Evolutionary conservation across 2,888 invertebrate genomes (phyloP).

Genomic region (Drosophila longiperda): DNA sequence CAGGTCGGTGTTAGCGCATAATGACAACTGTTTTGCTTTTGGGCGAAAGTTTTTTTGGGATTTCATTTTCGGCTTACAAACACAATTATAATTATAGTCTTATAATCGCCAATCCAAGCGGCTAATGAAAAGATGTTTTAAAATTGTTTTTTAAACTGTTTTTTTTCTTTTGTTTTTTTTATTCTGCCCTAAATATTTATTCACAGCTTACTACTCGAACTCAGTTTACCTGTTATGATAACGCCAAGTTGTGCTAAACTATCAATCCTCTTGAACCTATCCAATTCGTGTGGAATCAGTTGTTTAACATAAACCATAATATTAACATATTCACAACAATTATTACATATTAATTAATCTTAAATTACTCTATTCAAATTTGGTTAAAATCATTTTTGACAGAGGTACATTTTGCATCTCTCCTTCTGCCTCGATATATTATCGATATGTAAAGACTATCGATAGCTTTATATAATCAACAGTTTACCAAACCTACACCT

Average conservation of each 20-base stretch:
- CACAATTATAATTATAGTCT: slow-evolving; percentile 68
- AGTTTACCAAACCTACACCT: neutral
- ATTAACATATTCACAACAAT: neutral
- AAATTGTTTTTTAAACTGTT: slow-evolving; percentile 39
- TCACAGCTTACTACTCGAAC: slow-evolving; percentile 66
- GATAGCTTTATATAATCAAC: neutral
- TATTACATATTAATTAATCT: neutral
- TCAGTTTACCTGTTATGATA: slow-evolving; percentile 56
- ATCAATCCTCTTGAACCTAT: slow-evolving; percentile 21
- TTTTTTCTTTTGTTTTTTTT: slow-evolving; percentile 30
- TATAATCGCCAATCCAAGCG: slow-evolving; percentile 35
- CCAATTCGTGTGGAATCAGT: slow-evolving; percentile 19
- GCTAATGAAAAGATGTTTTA: slow-evolving; percentile 47
- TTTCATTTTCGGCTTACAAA: slow-evolving; percentile 39
- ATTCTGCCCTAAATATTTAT: slow-evolving; percentile 28
- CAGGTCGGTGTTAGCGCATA: slow-evolving; percentile 53
- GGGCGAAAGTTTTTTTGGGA: slow-evolving; percentile 64
- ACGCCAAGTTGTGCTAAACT: neutral
- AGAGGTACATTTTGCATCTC: neutral
- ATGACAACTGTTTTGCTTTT: slow-evolving; percentile 68
- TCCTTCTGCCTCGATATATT: neutral
- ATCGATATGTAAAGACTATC: neutral
- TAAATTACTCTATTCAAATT: neutral
- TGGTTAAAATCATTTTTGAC: neutral
- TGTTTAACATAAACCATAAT: neutral